phyloP scores from a whole-genome alignment of 1,140 invertebrate species.

The Drosophila bifasciata region DNA sequence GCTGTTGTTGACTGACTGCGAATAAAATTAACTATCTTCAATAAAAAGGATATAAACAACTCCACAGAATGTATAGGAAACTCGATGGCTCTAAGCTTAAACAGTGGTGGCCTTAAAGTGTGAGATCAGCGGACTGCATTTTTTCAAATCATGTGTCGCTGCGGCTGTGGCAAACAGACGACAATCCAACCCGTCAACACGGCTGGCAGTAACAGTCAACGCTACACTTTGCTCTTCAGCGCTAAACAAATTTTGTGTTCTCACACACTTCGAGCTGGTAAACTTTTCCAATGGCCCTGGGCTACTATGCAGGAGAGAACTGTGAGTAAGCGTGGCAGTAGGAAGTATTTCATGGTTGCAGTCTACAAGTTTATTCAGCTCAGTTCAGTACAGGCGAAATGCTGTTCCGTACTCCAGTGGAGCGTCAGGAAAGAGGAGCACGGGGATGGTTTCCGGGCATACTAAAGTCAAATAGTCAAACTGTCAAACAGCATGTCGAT shows the following conservation, averaged over 20 bases:
- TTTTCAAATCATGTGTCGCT: slow-evolving; percentile 1
- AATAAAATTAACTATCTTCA: no score
- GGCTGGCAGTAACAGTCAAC: slow-evolving; percentile 21
- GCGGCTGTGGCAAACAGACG: slow-evolving; percentile 38
- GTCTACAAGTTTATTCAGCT: slow-evolving; percentile 71
- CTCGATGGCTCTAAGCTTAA: slow-evolving; percentile 19
- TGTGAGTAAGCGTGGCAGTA: neutral
- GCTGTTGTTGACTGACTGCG: no score
- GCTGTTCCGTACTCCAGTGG: slow-evolving; percentile 30
- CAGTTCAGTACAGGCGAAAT: slow-evolving; percentile 18
- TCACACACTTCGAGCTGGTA: slow-evolving; percentile 40
- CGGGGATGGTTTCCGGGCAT: slow-evolving; percentile 50
- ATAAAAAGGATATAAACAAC: slow-evolving; percentile 14
- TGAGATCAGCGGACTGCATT: slow-evolving; percentile 15
- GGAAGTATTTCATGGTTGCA: slow-evolving; percentile 60
- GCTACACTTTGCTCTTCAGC: slow-evolving; percentile 40
- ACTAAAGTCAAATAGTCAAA: slow-evolving; percentile 80
- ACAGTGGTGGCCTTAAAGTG: neutral
- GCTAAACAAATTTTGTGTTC: slow-evolving; percentile 58
- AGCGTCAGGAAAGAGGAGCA: slow-evolving; percentile 3
- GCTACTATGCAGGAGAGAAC: slow-evolving; percentile 15
- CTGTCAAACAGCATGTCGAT: slow-evolving; percentile 73
- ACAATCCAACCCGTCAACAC: slow-evolving; percentile 56
- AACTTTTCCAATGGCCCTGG: slow-evolving; percentile 38
- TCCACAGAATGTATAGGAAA: neutral